Evolutionary conservation across 2,888 invertebrate species (phyloP), one percentile per base, ranked within the genome.

Genomic region (Catonia carolina): DNA sequence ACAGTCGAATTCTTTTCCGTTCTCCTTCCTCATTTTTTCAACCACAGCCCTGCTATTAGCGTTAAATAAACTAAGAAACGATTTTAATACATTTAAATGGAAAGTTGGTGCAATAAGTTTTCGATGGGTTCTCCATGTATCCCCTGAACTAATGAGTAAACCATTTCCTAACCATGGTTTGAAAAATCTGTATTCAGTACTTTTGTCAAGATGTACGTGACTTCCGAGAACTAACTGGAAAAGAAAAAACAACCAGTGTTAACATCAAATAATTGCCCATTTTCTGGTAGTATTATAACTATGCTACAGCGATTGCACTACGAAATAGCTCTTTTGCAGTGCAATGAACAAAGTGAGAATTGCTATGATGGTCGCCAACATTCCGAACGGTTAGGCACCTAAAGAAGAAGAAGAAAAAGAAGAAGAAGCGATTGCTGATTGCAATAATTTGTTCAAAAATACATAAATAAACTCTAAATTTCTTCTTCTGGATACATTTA

Each of bases 41-140:
- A 62, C 61, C 1, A 62, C 61, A 31, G 59, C 64, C 22, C 58
- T 47, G 39, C 62, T 62, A 59, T 65, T 64, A 37, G 54, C 56
- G 52, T 62, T 63, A 76, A 90, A 90, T 33, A 89, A 75, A 68
- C 87, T 86, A 67, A 90, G 86, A 75, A 90, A 90, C 65, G 87
- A 86, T 77, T 89, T 89, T 65, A 90, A 74, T 1, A 90, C 88
- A 72, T 90, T 90, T 73, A 90, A 77, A 70, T 90, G 89, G 83
- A 90, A 90, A 61, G 89, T 89, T 45, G 90, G 90, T 8, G 90
- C 89, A 64, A 90, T 90, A 64, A 90, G 75, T 75, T 89, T 89
- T 65, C 90, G 82, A 71, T 90, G 89, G 17, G 86, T 81, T 51
- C 86, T 81, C 90, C 90, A 90, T 80, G 88, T 89, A 66, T 84